Conservation (phyloP, 2,113 vertebrate species). For the Indri indri region DNA sequence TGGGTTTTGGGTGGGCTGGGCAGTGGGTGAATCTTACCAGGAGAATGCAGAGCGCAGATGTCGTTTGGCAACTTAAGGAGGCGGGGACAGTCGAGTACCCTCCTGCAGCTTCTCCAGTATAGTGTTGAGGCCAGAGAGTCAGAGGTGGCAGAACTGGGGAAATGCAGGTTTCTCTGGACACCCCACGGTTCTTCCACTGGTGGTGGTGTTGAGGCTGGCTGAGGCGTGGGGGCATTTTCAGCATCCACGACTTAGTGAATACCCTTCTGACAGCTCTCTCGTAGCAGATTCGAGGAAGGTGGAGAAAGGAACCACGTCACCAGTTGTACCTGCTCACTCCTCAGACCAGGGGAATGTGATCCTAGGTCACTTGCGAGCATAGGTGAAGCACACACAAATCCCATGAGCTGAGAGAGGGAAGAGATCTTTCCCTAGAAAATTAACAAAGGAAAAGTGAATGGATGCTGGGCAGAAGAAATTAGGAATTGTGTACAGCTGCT, state of each 20-base stretch:
- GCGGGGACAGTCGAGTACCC: not conserved
- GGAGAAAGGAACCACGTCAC: not conserved
- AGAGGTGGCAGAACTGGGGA: not conserved
- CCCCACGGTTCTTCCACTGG: no score
- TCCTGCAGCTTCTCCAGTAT: not conserved
- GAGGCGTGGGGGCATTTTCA: not conserved
- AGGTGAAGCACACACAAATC: not conserved
- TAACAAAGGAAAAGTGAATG: not conserved
- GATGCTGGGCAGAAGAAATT: not conserved
- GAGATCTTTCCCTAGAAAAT: not conserved
- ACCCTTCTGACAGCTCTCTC: not conserved
- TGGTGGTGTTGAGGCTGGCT: not conserved
- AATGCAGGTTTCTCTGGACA: not conserved
- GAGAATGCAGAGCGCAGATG: not conserved
- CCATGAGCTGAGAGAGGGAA: not conserved
- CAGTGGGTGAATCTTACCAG: not conserved
- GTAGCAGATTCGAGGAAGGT: not conserved
- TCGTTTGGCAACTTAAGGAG: not conserved
- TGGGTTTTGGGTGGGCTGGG: not conserved
- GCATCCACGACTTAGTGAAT: not conserved
- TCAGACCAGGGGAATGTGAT: not conserved
- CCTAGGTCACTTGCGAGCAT: not conserved
- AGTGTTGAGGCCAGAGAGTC: not conserved
- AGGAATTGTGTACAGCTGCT: not conserved
- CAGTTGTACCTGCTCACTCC: not conserved